These are phyloP conservation scores for Unio pictorum DNA, from an alignment of 2,888 invertebrate species.

Conservation along the genomic window DNA sequence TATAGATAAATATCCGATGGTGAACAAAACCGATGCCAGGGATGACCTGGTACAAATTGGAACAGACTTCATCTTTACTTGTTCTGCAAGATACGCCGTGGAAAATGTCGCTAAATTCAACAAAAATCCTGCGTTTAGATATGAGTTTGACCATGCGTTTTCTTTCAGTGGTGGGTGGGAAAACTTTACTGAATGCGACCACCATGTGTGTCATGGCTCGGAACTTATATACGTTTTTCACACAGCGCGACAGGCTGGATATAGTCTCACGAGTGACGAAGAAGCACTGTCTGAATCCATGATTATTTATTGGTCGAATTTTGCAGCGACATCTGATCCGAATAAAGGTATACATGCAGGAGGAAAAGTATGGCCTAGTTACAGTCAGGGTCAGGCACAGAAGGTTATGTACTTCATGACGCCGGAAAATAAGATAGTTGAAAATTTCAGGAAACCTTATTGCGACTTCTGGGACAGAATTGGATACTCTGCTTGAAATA, in stretches of 20 bases:
- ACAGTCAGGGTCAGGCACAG: constrained; percentile 21
- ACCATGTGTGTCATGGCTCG: constrained; percentile 59
- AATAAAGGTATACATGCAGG: constrained; percentile 30
- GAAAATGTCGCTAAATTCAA: constrained; percentile 14
- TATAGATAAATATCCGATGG: too few relatives aligned
- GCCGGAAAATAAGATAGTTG: constrained; percentile 31
- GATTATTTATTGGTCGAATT: constrained; percentile 61
- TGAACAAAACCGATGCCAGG: constrained; percentile 16
- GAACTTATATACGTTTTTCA: constrained; percentile 59
- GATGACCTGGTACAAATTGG: constrained; percentile 25
- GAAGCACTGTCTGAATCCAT: constrained; percentile 37
- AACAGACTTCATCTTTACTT: constrained; percentile 59
- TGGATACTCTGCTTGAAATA: constrained; percentile 46
- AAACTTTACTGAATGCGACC: constrained; percentile 50
- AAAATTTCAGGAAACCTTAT: constrained; percentile 26
- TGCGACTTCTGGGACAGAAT: constrained; percentile 62
- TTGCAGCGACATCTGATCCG: constrained; percentile 60
- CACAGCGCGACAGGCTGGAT: constrained; percentile 37
- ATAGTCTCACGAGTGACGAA: constrained; percentile 47
- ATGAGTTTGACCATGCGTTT: constrained; percentile 53
- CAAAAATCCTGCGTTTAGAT: constrained; percentile 12
- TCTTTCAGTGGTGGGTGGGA: constrained; percentile 52
- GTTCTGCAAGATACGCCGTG: constrained; percentile 46
- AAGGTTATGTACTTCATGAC: constrained; percentile 43
- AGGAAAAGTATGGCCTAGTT: constrained; percentile 41